Evolutionary conservation across 2,888 invertebrate genomes (phyloP).

Genomic region (Andrena bicolor): DNA sequence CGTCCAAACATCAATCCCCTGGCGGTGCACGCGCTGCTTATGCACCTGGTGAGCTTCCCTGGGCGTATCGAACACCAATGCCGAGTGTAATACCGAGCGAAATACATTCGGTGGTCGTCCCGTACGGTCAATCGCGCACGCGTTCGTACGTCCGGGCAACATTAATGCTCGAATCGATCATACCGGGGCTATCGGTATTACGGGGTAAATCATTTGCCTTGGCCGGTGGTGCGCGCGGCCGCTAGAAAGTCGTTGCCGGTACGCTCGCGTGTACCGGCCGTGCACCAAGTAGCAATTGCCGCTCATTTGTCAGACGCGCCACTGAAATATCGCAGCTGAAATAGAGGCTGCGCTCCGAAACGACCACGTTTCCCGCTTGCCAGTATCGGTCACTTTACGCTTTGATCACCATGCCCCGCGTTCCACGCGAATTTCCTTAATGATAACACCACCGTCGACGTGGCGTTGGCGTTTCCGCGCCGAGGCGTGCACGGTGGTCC

Average conservation of each 20-base stretch:
- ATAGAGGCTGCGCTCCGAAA: slow-evolving; percentile 58
- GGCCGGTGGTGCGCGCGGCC: slow-evolving; percentile 50
- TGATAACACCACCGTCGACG: slow-evolving; percentile 28
- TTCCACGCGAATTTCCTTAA: slow-evolving; percentile 56
- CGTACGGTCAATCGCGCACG: slow-evolving; percentile 32
- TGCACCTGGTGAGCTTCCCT: slow-evolving; percentile 45
- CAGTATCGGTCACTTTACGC: slow-evolving; percentile 57
- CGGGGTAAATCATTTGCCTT: slow-evolving; percentile 72
- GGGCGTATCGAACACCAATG: slow-evolving; percentile 59
- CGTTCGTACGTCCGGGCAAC: slow-evolving; percentile 56
- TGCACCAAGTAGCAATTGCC: slow-evolving; percentile 74
- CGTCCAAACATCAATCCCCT: slow-evolving; percentile 60
- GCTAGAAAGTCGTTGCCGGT: slow-evolving; percentile 68
- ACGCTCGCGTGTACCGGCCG: slow-evolving; percentile 49
- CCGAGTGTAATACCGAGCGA: slow-evolving; percentile 61
- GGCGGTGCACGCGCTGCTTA: slow-evolving; percentile 52
- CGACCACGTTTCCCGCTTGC: slow-evolving; percentile 60
- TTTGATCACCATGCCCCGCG: slow-evolving; percentile 53
- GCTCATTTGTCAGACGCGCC: slow-evolving; percentile 74
- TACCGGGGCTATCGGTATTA: slow-evolving; percentile 68
- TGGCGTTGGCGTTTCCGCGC: background rate
- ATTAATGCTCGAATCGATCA: slow-evolving; percentile 74
- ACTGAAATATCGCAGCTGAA: slow-evolving; percentile 72
- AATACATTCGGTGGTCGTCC: slow-evolving; percentile 53
- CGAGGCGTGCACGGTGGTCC: slow-evolving; percentile 1